Evolutionary conservation across 2,888 invertebrate genomes (phyloP), one percentile per base, ranked within the genome.

Genomic region (Leptinotarsa juncta): DNA sequence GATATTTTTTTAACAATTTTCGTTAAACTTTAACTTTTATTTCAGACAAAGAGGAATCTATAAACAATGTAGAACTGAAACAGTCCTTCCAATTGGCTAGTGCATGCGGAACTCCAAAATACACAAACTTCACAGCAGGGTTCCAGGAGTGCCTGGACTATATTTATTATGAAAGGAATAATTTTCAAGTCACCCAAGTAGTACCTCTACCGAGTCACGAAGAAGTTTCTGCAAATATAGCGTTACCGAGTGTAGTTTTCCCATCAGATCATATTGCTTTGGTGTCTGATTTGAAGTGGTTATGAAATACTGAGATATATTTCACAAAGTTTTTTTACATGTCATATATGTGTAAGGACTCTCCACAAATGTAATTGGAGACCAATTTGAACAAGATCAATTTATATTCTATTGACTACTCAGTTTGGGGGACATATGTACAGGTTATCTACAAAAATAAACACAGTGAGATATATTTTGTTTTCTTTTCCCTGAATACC

Each of bases 191-290:
- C 0, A 88, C 90, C 65, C 90, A 94, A 90, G 92, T 94, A 0
- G 91, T 97, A 73, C 97, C 97, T 0, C 88, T 97, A 81, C 97
- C 97, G 0, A 91, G 91, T 66, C 89, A 92, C 60, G 94, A 95
- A 81, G 95, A 97, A 85, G 89, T 98, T 23, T 90, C 88, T 71
- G 88, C 91, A 71, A 89, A 96, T 83, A 90, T 88, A 55, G 98
- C 96, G 2, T 90, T 98, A 77, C 99, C 99, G 0, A 97, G 96
- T 81, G 90, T 94, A 67, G 93, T 95, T 3, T 95, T 95, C 87
- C 98, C 98, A 0, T 98, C 98, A 2, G 98, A 99, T 89, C 98
- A 99, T 87, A 89, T 99, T 78, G 94, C 98, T 16, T 89, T 98
- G 67, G 90, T 97, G 77, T 93, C 94, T n/a, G 96, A 97, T 89